Conservation (phyloP, 2,113 vertebrate species). For the Parotia lawesii region DNA sequence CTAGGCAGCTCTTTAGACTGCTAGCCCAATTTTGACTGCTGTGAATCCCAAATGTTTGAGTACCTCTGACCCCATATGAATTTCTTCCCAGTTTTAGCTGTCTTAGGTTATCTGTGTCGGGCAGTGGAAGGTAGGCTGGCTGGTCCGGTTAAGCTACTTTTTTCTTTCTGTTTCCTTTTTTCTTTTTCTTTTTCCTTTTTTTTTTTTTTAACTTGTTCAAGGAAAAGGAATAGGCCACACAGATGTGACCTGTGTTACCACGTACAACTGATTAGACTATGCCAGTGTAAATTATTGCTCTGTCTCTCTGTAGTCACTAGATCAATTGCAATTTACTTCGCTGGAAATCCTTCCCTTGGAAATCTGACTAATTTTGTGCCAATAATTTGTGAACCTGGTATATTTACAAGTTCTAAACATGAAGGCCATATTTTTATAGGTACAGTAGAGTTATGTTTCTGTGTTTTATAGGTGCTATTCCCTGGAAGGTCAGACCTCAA, state of each 20-base stretch:
- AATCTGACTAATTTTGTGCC: neutral
- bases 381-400: neutral
- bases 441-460: neutral
- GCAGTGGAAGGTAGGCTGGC: neutral
- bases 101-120: neutral
- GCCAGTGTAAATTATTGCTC: neutral
- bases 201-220: neutral
- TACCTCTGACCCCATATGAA: accelerated
- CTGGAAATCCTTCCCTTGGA: neutral
- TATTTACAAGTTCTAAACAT: neutral
- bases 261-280: neutral
- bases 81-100: neutral
- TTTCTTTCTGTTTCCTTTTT: no score
- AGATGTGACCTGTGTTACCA: neutral
- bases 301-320: neutral
- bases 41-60: neutral
- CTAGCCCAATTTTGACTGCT: neutral
- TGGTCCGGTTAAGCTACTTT: accelerated
- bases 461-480: neutral
- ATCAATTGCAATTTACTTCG: neutral
- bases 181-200: no score
- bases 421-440: neutral
- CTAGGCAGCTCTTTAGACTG: neutral
- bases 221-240: neutral
- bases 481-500: neutral